These are phyloP conservation scores for Sebastes kiyomatsui DNA, from an alignment of 2,797 vertebrate genomes.

Conservation along the genomic window DNA sequence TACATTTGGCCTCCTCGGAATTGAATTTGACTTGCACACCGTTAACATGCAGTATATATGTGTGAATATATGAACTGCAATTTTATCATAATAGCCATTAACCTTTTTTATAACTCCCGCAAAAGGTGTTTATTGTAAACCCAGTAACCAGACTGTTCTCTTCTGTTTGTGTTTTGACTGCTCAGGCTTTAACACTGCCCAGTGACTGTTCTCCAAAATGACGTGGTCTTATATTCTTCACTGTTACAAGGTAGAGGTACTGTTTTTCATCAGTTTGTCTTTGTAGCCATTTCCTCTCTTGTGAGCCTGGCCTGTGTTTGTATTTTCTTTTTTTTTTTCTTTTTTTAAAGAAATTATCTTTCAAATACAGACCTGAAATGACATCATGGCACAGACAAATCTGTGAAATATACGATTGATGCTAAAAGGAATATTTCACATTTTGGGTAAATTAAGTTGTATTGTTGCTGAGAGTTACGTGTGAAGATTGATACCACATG, in stretches of 20 bases:
- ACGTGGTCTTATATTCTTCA: constrained; percentile 66
- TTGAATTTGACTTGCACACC: constrained; percentile 51
- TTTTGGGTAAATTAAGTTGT: background rate
- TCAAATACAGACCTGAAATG: constrained; percentile 27
- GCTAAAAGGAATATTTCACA: background rate
- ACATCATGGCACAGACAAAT: constrained; percentile 7
- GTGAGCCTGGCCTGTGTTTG: constrained; percentile 36
- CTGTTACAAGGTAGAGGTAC: constrained; percentile 60
- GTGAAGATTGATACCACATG: background rate
- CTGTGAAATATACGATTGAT: constrained; percentile 7
- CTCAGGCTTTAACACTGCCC: constrained; percentile 84
- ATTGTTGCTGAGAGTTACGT: background rate
- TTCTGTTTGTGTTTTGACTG: constrained; percentile 73
- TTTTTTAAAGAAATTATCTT: constrained; percentile 27
- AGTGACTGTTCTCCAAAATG: constrained; percentile 75
- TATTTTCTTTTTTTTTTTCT: background rate
- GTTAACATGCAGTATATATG: constrained; percentile 38
- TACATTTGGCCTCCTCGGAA: constrained; percentile 31
- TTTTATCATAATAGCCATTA: constrained; percentile 62
- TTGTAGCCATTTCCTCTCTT: constrained; percentile 34
- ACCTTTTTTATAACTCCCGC: constrained; percentile 52
- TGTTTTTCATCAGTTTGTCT: constrained; percentile 57
- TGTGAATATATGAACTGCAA: constrained; percentile 52
- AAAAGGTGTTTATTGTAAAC: constrained; percentile 63
- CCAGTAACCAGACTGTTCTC: constrained; percentile 73